These are phyloP conservation scores for Pholis gunnellus DNA, from an alignment of 2,113 vertebrate genomes.

Conservation along the genomic window DNA sequence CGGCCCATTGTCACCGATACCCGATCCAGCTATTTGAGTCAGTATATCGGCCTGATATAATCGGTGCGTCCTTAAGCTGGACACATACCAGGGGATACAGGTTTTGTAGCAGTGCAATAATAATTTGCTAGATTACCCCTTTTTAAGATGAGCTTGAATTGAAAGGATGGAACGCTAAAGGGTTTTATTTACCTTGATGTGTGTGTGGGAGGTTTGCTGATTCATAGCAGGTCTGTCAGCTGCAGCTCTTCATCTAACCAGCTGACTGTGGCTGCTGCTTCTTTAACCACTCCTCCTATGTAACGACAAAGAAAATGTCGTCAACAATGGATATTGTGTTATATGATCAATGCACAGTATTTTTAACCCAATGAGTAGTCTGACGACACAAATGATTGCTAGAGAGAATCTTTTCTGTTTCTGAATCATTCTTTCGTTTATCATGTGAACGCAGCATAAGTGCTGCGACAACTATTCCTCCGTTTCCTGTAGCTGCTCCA, in stretches of 20 bases:
- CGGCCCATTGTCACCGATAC: too few species aligned
- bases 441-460: neutral
- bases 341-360: neutral
- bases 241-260: neutral
- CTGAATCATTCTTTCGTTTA: neutral
- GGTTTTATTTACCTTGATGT: constrained; percentile 6
- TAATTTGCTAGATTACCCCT: neutral
- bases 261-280: neutral
- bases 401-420: neutral
- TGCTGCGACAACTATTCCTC: neutral
- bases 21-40: too few species aligned
- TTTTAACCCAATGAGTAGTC: neutral
- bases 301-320: neutral
- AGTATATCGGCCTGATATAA: neutral
- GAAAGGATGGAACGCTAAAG: neutral
- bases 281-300: neutral
- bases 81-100: too few species aligned
- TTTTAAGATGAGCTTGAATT: neutral
- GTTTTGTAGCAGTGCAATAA: neutral
- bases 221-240: constrained; percentile 3
- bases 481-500: constrained; percentile 40
- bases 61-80: neutral
- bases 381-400: neutral
- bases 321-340: neutral
- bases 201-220: constrained; percentile 24